A percentile compares a stretch with the other conserved stretches of the same genome.
Conservation (phyloP, 2,113 vertebrate species). For the Carollia perspicillata region DNA sequence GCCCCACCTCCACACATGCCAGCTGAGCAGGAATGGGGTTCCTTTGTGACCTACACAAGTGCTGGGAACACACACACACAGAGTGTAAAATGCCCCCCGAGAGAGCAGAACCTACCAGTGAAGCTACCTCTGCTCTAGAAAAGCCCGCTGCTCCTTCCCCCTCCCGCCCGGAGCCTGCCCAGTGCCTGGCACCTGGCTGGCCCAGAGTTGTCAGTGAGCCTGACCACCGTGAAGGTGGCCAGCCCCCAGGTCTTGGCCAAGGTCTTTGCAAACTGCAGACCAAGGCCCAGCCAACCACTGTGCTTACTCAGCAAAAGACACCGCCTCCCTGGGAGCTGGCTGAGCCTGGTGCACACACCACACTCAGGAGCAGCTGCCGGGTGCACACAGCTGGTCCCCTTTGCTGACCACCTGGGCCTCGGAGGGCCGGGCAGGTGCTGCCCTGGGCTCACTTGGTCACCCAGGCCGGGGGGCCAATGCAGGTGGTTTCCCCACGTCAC, state of each 20-base stretch:
- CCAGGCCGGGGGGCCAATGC: background rate
- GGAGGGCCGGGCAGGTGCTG: background rate
- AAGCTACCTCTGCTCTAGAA: background rate
- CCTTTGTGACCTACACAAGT: background rate
- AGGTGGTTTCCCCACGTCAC: background rate
- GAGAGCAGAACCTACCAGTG: background rate
- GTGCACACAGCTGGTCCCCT: background rate
- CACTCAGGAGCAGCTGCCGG: accelerated
- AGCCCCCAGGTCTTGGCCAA: background rate
- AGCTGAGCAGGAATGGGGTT: background rate
- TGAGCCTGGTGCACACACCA: background rate
- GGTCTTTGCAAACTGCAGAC: background rate
- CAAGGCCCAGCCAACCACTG: background rate
- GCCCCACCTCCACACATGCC: background rate
- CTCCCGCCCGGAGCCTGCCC: no score
- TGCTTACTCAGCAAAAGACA: background rate
- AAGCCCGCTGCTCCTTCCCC: background rate
- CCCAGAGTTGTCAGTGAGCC: accelerated
- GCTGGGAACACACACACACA: background rate
- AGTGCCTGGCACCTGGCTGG: no score
- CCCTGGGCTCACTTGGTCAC: accelerated
- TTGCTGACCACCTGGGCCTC: background rate
- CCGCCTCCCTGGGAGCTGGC: no score
- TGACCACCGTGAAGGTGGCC: background rate
- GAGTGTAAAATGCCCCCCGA: background rate